phyloP scores from a whole-genome alignment of 1,140 invertebrate genomes.

The Drosophila bocki region DNA sequence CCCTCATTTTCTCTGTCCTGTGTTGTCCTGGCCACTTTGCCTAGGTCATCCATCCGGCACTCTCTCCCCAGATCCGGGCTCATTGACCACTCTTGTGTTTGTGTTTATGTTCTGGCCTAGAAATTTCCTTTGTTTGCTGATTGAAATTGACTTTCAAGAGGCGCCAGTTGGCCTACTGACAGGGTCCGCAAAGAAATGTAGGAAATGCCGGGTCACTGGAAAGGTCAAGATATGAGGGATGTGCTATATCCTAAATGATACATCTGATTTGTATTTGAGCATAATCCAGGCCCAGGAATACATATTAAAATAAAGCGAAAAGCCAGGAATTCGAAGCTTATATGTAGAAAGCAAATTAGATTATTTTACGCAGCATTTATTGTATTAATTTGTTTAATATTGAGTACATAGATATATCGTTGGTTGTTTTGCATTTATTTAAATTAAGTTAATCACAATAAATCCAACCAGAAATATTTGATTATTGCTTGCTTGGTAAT shows the following conservation, averaged over 20 bases:
- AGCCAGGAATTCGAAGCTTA: not conserved
- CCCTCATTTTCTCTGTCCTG: constrained; percentile 9
- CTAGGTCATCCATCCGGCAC: constrained; percentile 44
- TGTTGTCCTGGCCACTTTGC: constrained; percentile 21
- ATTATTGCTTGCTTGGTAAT: not conserved
- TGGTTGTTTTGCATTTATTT: not conserved
- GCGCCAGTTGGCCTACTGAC: constrained; percentile 37
- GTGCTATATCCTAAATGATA: constrained; percentile 8
- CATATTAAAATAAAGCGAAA: not conserved
- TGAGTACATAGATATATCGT: not conserved
- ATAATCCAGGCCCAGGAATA: not conserved
- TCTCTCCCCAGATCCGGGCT: constrained; percentile 23
- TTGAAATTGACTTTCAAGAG: constrained; percentile 52
- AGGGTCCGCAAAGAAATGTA: constrained; percentile 15
- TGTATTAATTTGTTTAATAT: not conserved
- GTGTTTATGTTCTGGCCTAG: constrained; percentile 51
- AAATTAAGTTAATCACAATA: not conserved
- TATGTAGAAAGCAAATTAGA: not conserved
- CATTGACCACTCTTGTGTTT: constrained; percentile 51
- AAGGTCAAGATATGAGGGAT: constrained; percentile 10
- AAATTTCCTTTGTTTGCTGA: constrained; percentile 53
- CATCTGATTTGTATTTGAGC: constrained; percentile 4
- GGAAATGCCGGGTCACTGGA: constrained; percentile 20
- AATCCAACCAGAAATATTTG: not conserved
- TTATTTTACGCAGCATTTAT: not conserved